These are phyloP conservation scores for Callyntrura sp. DNA, from an alignment of 2,888 invertebrate genomes.

Conservation along the genomic window DNA sequence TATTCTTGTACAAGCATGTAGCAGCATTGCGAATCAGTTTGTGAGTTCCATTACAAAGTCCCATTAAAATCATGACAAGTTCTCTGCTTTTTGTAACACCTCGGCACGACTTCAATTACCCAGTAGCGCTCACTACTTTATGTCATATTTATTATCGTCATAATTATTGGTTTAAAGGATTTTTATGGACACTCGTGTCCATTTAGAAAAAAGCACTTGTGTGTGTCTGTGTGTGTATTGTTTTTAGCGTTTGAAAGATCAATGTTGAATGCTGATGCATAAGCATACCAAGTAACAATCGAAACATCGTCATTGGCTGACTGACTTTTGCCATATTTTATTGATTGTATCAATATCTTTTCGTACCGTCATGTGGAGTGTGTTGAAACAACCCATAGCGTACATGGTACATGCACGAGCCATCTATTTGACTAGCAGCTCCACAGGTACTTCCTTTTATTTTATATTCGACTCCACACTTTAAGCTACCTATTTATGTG, in stretches of 20 bases:
- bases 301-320: background rate
- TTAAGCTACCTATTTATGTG: too few relatives aligned
- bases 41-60: background rate
- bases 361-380: too few relatives aligned
- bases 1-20: too few relatives aligned
- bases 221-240: background rate
- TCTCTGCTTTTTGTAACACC: constrained; percentile 58
- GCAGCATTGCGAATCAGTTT: too few relatives aligned
- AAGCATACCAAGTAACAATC: background rate
- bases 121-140: constrained; percentile 63
- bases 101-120: constrained; percentile 70
- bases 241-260: background rate
- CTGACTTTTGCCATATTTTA: background rate
- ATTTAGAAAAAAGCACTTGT: constrained; percentile 29
- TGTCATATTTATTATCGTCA: constrained; percentile 57
- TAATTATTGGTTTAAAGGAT: constrained; percentile 59
- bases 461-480: too few relatives aligned
- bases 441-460: background rate
- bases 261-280: too few relatives aligned
- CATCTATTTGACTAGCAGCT: background rate
- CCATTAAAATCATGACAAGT: constrained; percentile 38
- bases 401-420: background rate
- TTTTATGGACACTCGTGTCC: constrained; percentile 66
- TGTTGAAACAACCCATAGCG: too few relatives aligned
- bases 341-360: background rate